Percentiles rank a stretch among this genome's conserved stretches.
Evolutionary conservation across 2,113 vertebrate genomes (phyloP).

Genomic region (Percopsis transmontana): DNA sequence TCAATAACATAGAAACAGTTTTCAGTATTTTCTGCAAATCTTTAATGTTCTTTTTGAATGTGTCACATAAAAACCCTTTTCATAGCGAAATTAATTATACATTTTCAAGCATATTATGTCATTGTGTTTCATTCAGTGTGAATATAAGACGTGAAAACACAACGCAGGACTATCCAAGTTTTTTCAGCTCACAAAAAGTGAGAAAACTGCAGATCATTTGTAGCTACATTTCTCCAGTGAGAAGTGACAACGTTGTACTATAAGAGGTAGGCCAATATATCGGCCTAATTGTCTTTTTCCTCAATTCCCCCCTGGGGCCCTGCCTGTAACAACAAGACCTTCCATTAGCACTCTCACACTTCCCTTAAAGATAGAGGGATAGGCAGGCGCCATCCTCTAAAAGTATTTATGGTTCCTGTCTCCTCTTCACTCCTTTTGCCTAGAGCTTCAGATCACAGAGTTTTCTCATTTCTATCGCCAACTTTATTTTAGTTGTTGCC

Average conservation of each 20-base stretch:
- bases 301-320: constrained; percentile 31
- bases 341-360: constrained; percentile 1
- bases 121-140: background rate
- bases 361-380: constrained; percentile 38
- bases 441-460: constrained; percentile 19
- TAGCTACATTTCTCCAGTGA: constrained; percentile 23
- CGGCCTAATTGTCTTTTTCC: constrained; percentile 7
- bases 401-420: constrained; percentile 29
- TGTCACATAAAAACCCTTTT: constrained; percentile 28
- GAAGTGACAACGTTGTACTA: constrained; percentile 33
- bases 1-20: background rate
- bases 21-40: background rate
- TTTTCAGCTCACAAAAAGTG: too few relatives aligned
- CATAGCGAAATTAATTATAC: constrained; percentile 53
- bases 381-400: constrained; percentile 42
- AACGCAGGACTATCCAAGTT: too few relatives aligned
- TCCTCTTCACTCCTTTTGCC: constrained; percentile 19
- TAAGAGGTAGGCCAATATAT: background rate
- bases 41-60: constrained; percentile 31
- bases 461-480: constrained; percentile 13
- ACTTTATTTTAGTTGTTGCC: background rate
- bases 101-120: constrained; percentile 46
- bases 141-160: too few relatives aligned
- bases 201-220: background rate
- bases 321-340: constrained; percentile 52